Evolutionary conservation across 2,888 invertebrate species (phyloP).

Genomic region (Epicampocera succincta): DNA sequence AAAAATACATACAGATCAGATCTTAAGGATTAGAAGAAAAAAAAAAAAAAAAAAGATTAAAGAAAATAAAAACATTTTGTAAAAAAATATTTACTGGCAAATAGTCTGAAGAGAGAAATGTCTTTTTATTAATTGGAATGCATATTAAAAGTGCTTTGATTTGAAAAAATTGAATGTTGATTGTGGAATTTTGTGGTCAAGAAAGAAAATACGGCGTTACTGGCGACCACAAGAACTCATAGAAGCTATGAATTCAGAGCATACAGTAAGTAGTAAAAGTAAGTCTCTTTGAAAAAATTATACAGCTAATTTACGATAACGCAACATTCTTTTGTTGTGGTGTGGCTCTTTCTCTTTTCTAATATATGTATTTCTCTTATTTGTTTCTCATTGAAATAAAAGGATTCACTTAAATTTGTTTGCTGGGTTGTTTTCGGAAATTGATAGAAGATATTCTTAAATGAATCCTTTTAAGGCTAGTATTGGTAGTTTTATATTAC

Average conservation of each 20-base stretch:
- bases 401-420: conserved; percentile 50
- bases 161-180: conserved; percentile 32
- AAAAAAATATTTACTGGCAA: conserved; percentile 57
- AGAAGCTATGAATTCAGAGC: conserved; percentile 46
- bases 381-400: conserved; percentile 37
- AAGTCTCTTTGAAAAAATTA: conserved; percentile 56
- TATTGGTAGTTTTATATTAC: conserved; percentile 65
- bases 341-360: conserved; percentile 34
- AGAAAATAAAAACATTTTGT: conserved; percentile 30
- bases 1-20: conserved; percentile 63
- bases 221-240: too few species aligned
- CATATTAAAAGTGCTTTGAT: conserved; percentile 26
- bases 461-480: conserved; percentile 67
- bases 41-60: too few species aligned
- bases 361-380: conserved; percentile 43
- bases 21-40: conserved; percentile 58
- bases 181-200: conserved; percentile 42
- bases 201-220: conserved; percentile 44
- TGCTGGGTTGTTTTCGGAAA: conserved; percentile 11
- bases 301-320: conserved; percentile 53
- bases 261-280: conserved; percentile 23
- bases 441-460: conserved; percentile 31
- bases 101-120: conserved; percentile 22
- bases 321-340: conserved; percentile 54
- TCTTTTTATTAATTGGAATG: conserved; percentile 47